A percentile compares a stretch with the other conserved stretches of the same genome.
phyloP scores from a whole-genome alignment of 2,113 vertebrate species.

The Australoheros scitulus region DNA sequence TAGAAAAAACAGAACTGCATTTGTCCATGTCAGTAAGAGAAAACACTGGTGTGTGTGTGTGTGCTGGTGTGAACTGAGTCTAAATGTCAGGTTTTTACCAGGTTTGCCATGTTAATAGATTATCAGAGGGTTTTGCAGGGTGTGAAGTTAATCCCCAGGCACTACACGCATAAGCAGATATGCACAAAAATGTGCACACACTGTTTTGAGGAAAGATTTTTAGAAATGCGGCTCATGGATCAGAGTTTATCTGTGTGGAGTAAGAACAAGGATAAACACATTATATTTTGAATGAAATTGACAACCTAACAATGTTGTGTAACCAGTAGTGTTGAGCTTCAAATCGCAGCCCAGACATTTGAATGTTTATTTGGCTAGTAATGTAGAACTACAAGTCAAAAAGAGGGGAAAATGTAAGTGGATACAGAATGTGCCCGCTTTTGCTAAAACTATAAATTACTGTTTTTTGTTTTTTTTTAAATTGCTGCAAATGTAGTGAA shows the following conservation, averaged over 20 bases:
- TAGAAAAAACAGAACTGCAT: constrained; percentile 17
- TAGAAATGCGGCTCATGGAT: constrained; percentile 51
- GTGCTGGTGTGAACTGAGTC: background rate
- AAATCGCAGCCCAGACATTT: background rate
- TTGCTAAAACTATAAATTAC: background rate
- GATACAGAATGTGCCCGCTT: background rate
- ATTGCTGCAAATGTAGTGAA: background rate
- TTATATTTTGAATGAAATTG: constrained; percentile 40
- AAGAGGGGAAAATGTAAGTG: background rate
- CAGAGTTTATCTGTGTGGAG: constrained; percentile 26
- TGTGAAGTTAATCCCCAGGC: constrained; percentile 51
- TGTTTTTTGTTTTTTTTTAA: background rate
- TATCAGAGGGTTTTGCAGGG: constrained; percentile 59
- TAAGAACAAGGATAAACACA: constrained; percentile 49
- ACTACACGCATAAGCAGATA: constrained; percentile 8
- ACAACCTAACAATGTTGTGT: constrained; percentile 1
- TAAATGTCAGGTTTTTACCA: constrained; percentile 52
- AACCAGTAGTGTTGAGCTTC: background rate
- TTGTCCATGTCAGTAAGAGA: constrained; percentile 11
- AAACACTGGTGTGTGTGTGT: background rate
- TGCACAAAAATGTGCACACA: constrained; percentile 6
- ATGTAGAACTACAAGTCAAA: background rate
- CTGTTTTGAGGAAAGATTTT: constrained; percentile 62
- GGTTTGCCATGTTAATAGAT: constrained; percentile 67
- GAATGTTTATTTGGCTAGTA: background rate